Evolutionary conservation across 1,140 invertebrate genomes (phyloP).

Genomic region (Archivesica marissinica): DNA sequence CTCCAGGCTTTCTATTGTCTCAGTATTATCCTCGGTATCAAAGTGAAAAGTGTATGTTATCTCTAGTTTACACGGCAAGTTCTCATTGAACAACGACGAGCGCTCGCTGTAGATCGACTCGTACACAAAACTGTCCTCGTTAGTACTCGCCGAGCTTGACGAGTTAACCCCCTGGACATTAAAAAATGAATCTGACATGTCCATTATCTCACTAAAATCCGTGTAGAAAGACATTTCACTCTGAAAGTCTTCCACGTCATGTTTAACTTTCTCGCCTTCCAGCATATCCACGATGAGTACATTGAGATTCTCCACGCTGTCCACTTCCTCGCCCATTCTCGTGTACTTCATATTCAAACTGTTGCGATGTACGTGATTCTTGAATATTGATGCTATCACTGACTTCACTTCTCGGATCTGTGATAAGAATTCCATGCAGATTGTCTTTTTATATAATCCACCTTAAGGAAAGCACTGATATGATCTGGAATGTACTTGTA

Average conservation of each 20-base stretch:
- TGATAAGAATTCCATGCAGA: constrained; percentile 6
- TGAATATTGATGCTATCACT: neutral
- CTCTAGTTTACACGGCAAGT: neutral
- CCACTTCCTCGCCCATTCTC: neutral
- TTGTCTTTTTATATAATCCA: too few relatives aligned
- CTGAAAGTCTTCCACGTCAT: neutral
- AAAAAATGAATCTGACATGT: neutral
- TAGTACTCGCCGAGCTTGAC: neutral
- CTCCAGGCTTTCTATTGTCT: too few relatives aligned
- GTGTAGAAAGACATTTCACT: neutral
- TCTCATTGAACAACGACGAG: neutral
- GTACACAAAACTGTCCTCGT: neutral
- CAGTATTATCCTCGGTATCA: constrained; percentile 1
- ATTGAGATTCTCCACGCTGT: neutral
- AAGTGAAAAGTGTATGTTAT: constrained; percentile 8
- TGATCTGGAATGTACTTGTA: too few relatives aligned
- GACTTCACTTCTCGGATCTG: neutral
- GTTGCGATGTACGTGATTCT: too few relatives aligned
- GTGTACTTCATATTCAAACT: constrained; percentile 21
- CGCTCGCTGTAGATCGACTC: neutral
- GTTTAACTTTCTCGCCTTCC: neutral
- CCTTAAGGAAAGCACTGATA: too few relatives aligned
- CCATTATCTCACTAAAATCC: neutral
- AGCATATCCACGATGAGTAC: neutral
- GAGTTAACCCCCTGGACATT: neutral